Percentiles rank a stretch among this genome's conserved stretches.
Conservation (phyloP, 1,140 invertebrate genomes). For the Polyergus mexicanus region DNA sequence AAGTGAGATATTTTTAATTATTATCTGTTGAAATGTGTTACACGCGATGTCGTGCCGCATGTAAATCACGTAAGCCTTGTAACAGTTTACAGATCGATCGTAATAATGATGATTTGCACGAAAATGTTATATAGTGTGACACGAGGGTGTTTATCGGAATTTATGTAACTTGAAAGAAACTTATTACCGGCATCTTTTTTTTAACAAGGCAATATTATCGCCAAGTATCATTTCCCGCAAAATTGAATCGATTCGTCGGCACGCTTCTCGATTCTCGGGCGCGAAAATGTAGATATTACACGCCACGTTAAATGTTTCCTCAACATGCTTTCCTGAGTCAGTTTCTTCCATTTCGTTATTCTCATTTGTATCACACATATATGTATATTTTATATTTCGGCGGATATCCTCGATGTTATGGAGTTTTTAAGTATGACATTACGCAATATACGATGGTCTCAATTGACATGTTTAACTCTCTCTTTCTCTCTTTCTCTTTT, state of each 20-base stretch:
- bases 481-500: background rate
- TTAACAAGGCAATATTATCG: constrained; percentile 32
- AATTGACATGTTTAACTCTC: background rate
- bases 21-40: background rate
- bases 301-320: background rate
- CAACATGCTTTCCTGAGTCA: constrained; percentile 5
- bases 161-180: constrained; percentile 48
- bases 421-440: constrained; percentile 11
- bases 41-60: background rate
- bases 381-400: background rate
- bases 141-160: constrained; percentile 31
- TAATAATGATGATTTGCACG: constrained; percentile 19
- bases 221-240: constrained; percentile 43
- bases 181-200: constrained; percentile 2
- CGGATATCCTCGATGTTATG: background rate
- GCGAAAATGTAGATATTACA: constrained; percentile 49
- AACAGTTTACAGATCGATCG: constrained; percentile 6
- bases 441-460: constrained; percentile 4
- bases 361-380: background rate
- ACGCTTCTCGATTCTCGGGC: constrained; percentile 5
- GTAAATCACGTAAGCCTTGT: constrained; percentile 26
- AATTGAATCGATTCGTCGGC: background rate
- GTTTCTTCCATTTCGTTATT: background rate
- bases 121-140: background rate
- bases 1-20: constrained; percentile 2